Conservation (phyloP, 2,888 invertebrate species). For the Amorpha juglandis region DNA sequence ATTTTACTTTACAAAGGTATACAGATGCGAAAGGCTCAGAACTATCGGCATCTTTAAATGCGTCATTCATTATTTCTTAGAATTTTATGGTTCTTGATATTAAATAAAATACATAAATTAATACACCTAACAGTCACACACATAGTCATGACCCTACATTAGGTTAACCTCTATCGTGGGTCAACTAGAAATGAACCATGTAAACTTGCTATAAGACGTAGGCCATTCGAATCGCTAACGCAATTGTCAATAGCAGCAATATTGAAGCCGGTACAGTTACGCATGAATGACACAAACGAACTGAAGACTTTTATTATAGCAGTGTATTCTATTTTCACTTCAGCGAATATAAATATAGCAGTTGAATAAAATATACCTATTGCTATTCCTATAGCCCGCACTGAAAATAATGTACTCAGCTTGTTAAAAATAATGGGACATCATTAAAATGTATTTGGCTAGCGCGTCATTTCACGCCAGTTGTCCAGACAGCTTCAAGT, state of each 20-base stretch:
- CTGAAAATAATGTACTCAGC: constrained; percentile 2
- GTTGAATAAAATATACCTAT: neutral
- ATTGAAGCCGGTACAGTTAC: neutral
- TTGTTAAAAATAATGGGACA: constrained; percentile 18
- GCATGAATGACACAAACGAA: neutral
- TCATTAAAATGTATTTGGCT: constrained; percentile 18
- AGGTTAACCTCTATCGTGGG: no score
- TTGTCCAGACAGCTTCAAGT: neutral
- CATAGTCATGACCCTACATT: no score
- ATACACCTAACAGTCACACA: no score
- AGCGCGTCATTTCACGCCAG: constrained; percentile 3
- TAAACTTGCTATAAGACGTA: neutral
- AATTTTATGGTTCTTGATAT: neutral
- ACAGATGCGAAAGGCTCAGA: neutral
- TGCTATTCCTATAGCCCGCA: neutral
- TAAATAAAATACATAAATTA: no score
- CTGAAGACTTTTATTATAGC: neutral
- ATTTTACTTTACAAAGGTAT: neutral
- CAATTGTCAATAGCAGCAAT: neutral
- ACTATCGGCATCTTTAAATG: neutral
- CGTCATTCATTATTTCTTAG: neutral
- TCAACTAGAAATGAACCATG: no score
- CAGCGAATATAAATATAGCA: neutral
- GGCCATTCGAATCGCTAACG: neutral
- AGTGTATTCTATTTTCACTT: neutral